Evolutionary conservation across 2,113 vertebrate species (phyloP), one percentile per base, ranked within the genome.

Genomic region (Pseudorasbora parva): DNA sequence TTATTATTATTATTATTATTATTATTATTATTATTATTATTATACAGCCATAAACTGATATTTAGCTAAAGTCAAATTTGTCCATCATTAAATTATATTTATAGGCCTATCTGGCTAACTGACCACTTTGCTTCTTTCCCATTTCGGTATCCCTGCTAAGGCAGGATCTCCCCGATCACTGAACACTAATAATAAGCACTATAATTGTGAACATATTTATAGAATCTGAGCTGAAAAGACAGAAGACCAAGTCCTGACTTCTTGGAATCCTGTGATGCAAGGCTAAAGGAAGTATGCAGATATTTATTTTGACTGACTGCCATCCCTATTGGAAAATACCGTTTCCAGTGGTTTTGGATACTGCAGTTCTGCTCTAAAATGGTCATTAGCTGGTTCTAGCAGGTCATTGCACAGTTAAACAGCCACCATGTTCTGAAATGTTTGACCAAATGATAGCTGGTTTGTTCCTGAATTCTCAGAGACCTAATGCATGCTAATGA

Each of bases 261-360:
- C 19, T 5, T 57, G 19, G 10, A 41, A 41, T 37, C 17, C 17
- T 11, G 27, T 76, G 17, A 56, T 21, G n/a, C 74, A 76, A 11
- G 25, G 1, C 49, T 75, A 21, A 45, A 33, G 14, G 17, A 41
- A 25, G 2, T 37, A 47, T 19, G 14, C 10, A 75, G 15, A 30
- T 74, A 4, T 30, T 19, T 74, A 43, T 15, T 47, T 82, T 85
- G 56, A 51, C 54, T 72, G 57, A 51, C 76, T 74, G 49, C 3
- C 30, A 56, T 15, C 8, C 25, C 60, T 62, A 30, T 23, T 30
- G 60, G 14, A 30, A 64, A 17, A 62, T 30, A 6, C 8, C 37
- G 14, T 66, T 66, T 6, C 4, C 15, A 14, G 8, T 68, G 17
- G 15, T 23, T 71, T 45, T 71, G 41, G 21, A 71, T 6, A 71